Percentiles rank a stretch among this genome's conserved stretches.
Conservation (phyloP, 2,113 vertebrate species). For the Hippocampus comes region DNA sequence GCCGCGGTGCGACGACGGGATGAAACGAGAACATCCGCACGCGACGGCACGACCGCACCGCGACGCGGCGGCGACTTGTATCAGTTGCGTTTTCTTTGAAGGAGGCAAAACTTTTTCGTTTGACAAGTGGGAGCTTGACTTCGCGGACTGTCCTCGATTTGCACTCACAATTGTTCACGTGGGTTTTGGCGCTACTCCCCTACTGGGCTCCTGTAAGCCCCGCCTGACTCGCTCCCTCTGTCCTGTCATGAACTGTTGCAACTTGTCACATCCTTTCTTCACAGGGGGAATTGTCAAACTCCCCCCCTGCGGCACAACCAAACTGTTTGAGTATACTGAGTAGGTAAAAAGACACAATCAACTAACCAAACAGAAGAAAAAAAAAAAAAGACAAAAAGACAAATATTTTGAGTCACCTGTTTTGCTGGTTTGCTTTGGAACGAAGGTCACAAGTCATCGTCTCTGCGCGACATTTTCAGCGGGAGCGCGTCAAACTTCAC, state of each 20-base stretch:
- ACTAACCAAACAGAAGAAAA: not conserved
- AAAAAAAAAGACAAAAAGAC: not conserved
- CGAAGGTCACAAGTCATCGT: conserved; percentile 29
- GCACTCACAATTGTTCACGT: not conserved
- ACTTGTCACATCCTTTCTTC: not conserved
- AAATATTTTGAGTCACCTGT: conserved; percentile 53
- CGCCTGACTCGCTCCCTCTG: not conserved
- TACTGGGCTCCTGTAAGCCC: not conserved
- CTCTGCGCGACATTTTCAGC: conserved; percentile 51
- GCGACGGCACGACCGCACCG: too few relatives aligned
- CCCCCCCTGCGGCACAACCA: not conserved
- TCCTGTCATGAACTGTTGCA: not conserved
- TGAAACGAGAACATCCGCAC: too few relatives aligned
- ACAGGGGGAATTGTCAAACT: not conserved
- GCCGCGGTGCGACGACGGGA: too few relatives aligned
- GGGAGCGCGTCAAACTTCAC: conserved; percentile 24
- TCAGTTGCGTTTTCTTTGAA: not conserved
- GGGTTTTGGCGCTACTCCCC: not conserved
- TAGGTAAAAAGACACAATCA: not conserved
- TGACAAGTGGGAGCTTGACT: not conserved
- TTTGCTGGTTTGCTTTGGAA: conserved; percentile 43
- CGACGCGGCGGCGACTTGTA: too few relatives aligned
- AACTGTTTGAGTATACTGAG: not conserved
- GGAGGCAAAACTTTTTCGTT: not conserved
- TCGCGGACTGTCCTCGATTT: not conserved